Base-by-base conservation (phyloP, 1,140 invertebrate genomes). In the Trachelipus rathkii region DNA sequence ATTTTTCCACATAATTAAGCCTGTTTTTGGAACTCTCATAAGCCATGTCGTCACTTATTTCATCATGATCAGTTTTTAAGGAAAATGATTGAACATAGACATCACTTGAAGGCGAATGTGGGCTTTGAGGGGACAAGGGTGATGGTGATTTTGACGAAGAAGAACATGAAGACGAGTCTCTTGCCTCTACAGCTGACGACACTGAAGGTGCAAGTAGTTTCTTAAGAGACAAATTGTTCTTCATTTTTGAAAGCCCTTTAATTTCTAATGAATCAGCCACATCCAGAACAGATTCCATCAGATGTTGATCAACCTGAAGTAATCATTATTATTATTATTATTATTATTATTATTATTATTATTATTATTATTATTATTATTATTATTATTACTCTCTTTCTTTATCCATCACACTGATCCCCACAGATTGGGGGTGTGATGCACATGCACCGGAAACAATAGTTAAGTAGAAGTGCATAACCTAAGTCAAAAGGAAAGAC, bases 201-300 rank as follows among this genome's bases (percentile, higher is more conserved):
- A 19, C 11, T 15, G 68, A 70, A 13, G 68, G 68, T n/a, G 68
- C 68, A 21, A 70, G 10, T 11, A 70, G 24, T 70, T 70, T 70
- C 24, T 70, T 70, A 21, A 70, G 10, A 15, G 68, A 70, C 24
- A 33, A 70, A 33, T 70, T 70, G 21, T 70, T 70, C 24, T 33
- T 21, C 24, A 70, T 70, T 24, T 33, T 70, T 6, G 68, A 70
- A 13, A 70, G 23, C 11, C 68, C 68, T 70, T 70, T 70, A 15
- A 70, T 70, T 70, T 70, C 68, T 21, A 70, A 33, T 21, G 11
- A 15, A 21, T 70, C 68, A 13, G 68, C 68, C 5, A 70, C 68
- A 21, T 70, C 68, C 24, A 70, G 21, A 11, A 70, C 68, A 21
- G 68, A 70, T 21, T 70, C 68, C 68, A 70, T 70, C 19, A 70